Base-by-base conservation (phyloP, 2,888 invertebrate genomes). In the Melikaiella ostensackeni region DNA sequence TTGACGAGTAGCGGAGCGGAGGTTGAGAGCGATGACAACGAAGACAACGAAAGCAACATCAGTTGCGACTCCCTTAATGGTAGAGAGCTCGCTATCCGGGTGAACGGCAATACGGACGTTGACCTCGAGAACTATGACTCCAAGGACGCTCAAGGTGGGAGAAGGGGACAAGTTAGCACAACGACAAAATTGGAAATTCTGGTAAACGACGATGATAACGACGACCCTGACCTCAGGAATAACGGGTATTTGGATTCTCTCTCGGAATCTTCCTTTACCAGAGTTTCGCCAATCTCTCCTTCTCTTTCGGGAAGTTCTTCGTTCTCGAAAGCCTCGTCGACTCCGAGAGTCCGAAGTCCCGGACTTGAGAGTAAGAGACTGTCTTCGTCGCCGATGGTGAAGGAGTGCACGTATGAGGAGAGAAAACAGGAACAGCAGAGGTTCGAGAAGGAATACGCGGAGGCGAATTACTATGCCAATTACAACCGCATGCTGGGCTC, bases 61-160 rank as follows among this genome's bases (percentile, higher is more conserved):
- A 96, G 96, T 89, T 96, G 96, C 91, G 97, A 97, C 90, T 97
- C 96, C 46, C 91, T 97, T 83, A 96, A 96, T 90, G 95, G 95
- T 86, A 94, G 94, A 82, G 95, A 96, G 89, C 90, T 95, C 86
- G 93, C 93, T 77, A 79, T 74, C 35, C 61, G 38, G 13, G 78
- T 78, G 46, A 78, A 78, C 27, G 77, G 76, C 24, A 66, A 57
- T 38, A 13, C 38, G 13, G 38, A 38, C 38, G 38, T 74, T n/a
- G 35, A 75, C 21, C 27, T 70, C 33, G 77, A 75, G 74, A 66
- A 75, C 42, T 75, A 55, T 46, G 50, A 55, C 46, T 64, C 62
- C 24, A 75, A 77, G 33, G 79, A 64, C 46, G 61, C 27, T 62
- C 24, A 59, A 21, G 55, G 42, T 38, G 27, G 6, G 19, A 61